Conservation (phyloP, 2,797 vertebrate genomes). For the Scarus forsteni region DNA sequence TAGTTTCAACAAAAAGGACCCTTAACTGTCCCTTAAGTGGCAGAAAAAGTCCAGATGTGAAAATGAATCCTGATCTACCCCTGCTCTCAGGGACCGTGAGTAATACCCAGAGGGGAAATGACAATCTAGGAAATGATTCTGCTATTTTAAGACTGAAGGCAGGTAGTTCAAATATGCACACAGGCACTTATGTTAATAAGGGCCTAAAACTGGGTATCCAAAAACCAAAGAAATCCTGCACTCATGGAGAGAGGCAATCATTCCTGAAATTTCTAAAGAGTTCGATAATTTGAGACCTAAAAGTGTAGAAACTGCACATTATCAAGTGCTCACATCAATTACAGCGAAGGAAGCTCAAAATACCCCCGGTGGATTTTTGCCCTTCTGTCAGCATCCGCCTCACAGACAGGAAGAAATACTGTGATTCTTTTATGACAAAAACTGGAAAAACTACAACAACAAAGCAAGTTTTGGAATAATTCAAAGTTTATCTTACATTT, state of each 20-base stretch:
- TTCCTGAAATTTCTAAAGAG: not conserved
- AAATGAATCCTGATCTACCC: not conserved
- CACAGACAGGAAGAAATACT: too few relatives aligned
- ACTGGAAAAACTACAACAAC: too few relatives aligned
- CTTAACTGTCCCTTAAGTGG: too few relatives aligned
- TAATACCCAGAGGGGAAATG: not conserved
- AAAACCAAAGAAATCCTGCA: not conserved
- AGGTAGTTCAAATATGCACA: too few relatives aligned
- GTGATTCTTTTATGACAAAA: too few relatives aligned
- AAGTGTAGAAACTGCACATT: not conserved
- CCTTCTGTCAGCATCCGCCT: too few relatives aligned
- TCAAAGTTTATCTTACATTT: too few relatives aligned
- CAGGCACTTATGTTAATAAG: not conserved
- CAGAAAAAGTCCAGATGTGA: too few relatives aligned
- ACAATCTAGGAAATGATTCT: not conserved
- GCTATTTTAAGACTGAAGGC: not conserved
- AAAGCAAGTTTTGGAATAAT: too few relatives aligned
- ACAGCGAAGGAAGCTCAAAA: not conserved
- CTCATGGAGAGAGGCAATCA: not conserved
- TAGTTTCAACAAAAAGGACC: too few relatives aligned
- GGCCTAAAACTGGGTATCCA: not conserved
- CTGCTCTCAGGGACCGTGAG: not conserved
- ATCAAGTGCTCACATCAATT: not conserved
- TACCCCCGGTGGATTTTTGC: not conserved
- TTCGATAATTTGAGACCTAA: not conserved